These are phyloP conservation scores for Ennomos erosarius DNA, from an alignment of 2,888 invertebrate genomes.

Conservation along the genomic window DNA sequence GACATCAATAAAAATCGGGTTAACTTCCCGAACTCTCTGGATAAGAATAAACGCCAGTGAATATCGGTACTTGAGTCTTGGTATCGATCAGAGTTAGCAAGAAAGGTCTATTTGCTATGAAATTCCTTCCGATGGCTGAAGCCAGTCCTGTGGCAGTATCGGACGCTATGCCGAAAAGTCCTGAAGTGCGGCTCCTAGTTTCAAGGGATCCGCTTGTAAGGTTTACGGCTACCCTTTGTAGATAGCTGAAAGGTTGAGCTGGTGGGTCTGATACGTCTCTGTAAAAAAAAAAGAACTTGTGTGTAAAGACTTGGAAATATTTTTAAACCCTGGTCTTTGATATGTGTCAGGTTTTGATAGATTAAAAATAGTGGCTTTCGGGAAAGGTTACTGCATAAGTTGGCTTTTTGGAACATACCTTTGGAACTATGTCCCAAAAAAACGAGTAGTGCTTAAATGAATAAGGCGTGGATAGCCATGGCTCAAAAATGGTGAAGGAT, in stretches of 20 bases:
- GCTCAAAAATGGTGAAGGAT: no score
- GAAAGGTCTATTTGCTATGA: slow-evolving; percentile 8
- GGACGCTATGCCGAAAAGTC: neutral
- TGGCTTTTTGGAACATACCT: no score
- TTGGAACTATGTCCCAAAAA: no score
- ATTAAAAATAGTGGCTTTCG: no score
- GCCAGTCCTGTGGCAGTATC: slow-evolving; percentile 4
- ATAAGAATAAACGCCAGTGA: slow-evolving; percentile 5
- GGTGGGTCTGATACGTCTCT: slow-evolving; percentile 6
- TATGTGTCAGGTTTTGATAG: no score
- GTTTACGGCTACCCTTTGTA: slow-evolving; percentile 2
- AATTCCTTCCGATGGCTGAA: slow-evolving; percentile 3
- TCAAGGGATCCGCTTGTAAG: neutral
- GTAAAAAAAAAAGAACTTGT: neutral
- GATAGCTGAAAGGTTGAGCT: neutral
- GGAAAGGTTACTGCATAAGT: no score
- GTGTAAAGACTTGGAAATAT: neutral
- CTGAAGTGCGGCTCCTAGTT: neutral
- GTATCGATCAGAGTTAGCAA: slow-evolving; percentile 6
- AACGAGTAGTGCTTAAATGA: no score
- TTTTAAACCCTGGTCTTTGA: no score
- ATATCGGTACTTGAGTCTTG: slow-evolving; percentile 2
- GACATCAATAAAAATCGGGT: no score
- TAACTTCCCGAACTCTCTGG: no score
- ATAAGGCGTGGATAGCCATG: no score